Percentiles rank a stretch among this genome's conserved stretches.
Conservation (phyloP, 2,888 invertebrate genomes). For the Tiphia femorata region DNA sequence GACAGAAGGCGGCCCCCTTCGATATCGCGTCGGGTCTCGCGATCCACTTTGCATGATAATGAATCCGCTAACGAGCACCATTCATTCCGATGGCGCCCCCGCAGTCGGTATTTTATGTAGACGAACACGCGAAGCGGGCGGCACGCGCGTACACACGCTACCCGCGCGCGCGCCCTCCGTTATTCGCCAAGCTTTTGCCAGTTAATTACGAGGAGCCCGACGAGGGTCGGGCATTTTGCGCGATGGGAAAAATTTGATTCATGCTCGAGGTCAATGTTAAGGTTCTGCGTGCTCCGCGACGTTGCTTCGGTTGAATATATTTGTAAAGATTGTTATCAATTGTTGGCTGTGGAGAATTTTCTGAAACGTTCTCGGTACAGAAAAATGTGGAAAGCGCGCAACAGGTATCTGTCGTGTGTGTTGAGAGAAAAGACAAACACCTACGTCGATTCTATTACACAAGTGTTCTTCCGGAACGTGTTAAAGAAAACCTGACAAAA, state of each 20-base stretch:
- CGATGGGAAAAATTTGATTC: neutral
- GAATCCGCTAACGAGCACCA: slow-evolving; percentile 56
- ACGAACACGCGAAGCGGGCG: slow-evolving; percentile 1
- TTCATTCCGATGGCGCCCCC: slow-evolving; percentile 39
- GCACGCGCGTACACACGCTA: neutral
- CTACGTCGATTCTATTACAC: too few relatives aligned
- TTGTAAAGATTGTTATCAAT: slow-evolving; percentile 14
- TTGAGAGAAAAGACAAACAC: too few relatives aligned
- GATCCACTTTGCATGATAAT: slow-evolving; percentile 53
- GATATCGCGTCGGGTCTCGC: slow-evolving; percentile 40
- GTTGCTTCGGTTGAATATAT: neutral
- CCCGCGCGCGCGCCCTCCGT: neutral
- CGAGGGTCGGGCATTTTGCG: neutral
- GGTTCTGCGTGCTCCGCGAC: neutral
- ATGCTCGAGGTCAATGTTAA: neutral
- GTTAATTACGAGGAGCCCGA: slow-evolving; percentile 6
- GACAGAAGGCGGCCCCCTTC: slow-evolving; percentile 17
- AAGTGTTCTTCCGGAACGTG: too few relatives aligned
- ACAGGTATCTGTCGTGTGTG: too few relatives aligned
- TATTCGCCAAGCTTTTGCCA: slow-evolving; percentile 7
- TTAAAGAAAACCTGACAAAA: too few relatives aligned
- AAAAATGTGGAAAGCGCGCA: too few relatives aligned
- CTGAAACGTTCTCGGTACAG: too few relatives aligned
- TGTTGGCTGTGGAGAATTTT: too few relatives aligned
- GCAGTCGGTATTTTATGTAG: neutral